These are phyloP conservation scores for Falco concolor DNA, from an alignment of 2,797 vertebrate genomes.

Conservation along the genomic window DNA sequence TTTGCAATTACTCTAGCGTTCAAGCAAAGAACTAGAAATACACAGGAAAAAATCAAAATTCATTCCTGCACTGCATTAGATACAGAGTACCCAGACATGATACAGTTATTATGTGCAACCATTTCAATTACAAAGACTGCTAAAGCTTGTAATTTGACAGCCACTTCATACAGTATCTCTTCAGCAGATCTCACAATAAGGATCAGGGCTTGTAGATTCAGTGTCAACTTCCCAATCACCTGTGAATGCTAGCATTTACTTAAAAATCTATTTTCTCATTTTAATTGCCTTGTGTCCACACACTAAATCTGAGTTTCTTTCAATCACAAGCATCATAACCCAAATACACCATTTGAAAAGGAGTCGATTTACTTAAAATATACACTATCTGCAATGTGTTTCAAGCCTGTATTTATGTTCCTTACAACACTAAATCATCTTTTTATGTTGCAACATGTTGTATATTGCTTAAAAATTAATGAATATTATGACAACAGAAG, in stretches of 20 bases:
- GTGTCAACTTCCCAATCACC: neutral
- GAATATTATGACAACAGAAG: slow-evolving; percentile 23
- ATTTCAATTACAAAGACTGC: slow-evolving; percentile 49
- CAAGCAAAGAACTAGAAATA: neutral
- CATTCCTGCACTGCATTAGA: neutral
- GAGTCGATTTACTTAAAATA: neutral
- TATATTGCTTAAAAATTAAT: neutral
- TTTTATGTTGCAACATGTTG: neutral
- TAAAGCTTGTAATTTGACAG: slow-evolving; percentile 55
- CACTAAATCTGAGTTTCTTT: neutral
- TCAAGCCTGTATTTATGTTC: neutral
- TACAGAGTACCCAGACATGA: slow-evolving; percentile 35
- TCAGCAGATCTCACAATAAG: neutral
- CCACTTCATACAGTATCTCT: neutral
- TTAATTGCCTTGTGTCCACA: neutral
- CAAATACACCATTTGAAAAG: neutral
- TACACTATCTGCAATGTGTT: neutral
- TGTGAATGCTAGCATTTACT: neutral
- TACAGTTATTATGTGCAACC: slow-evolving; percentile 13
- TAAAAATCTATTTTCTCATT: slow-evolving; percentile 4
- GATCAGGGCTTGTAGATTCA: neutral
- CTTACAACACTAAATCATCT: neutral
- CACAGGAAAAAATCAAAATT: neutral
- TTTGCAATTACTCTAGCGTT: neutral
- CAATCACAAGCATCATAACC: neutral